Conservation (phyloP, 2,797 vertebrate genomes). For the Phylloscopus collybita region DNA sequence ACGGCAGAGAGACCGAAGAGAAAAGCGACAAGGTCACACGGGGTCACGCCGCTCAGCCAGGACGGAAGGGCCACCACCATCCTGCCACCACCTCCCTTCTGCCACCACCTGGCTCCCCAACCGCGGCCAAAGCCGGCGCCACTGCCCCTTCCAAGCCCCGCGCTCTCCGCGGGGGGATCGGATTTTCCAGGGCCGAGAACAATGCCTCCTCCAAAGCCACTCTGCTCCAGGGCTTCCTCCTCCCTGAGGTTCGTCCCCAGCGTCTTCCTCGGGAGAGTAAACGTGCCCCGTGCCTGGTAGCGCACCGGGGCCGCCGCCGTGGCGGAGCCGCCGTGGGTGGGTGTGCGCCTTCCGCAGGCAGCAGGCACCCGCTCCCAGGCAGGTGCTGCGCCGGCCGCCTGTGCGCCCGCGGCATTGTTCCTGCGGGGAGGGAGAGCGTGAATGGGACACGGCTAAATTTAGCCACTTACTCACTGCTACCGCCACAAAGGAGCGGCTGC, state of each 20-base stretch:
- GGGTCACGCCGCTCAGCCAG: not conserved
- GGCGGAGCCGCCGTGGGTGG: slow-evolving; percentile 76
- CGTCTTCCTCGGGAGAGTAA: slow-evolving; percentile 66
- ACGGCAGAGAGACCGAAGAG: not conserved
- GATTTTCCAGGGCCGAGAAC: slow-evolving; percentile 52
- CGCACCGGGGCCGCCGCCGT: slow-evolving; percentile 68
- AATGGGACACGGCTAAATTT: slow-evolving; percentile 78
- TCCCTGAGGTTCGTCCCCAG: slow-evolving; percentile 44
- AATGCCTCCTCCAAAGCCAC: slow-evolving; percentile 40
- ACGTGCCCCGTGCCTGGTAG: slow-evolving; percentile 76
- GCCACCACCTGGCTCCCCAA: not conserved
- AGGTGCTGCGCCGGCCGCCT: slow-evolving; percentile 74
- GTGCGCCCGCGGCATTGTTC: slow-evolving; percentile 76
- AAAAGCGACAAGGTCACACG: not conserved
- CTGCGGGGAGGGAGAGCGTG: slow-evolving; percentile 69
- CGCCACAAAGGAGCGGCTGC: slow-evolving; percentile 76
- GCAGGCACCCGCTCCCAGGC: slow-evolving; percentile 70
- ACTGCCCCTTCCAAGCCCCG: not conserved
- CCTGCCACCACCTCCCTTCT: not conserved
- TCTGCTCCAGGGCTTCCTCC: slow-evolving; percentile 43
- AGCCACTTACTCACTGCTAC: slow-evolving; percentile 73
- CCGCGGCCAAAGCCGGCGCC: not conserved
- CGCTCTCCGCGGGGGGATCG: not conserved
- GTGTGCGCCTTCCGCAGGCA: slow-evolving; percentile 77
- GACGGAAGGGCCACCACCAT: not conserved